These are phyloP conservation scores for Eulemur rubriventer DNA, from an alignment of 2,797 vertebrate species.

Conservation along the genomic window DNA sequence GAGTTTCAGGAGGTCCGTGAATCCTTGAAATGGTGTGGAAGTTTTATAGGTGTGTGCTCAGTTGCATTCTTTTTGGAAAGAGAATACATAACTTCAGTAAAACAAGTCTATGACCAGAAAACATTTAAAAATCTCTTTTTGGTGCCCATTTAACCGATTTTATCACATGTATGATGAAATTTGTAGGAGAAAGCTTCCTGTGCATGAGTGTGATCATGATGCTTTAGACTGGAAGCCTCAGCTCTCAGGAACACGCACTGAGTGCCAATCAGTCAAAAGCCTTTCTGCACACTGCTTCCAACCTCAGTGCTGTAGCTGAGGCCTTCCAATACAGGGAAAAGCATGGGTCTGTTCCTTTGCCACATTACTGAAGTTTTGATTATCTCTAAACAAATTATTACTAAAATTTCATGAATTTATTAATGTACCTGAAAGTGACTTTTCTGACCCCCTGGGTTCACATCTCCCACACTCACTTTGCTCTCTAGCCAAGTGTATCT, in stretches of 20 bases:
- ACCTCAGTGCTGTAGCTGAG: neutral
- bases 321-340: neutral
- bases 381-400: neutral
- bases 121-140: neutral
- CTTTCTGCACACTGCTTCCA: neutral
- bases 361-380: neutral
- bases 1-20: neutral
- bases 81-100: neutral
- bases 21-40: neutral
- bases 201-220: neutral
- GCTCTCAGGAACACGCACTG: neutral
- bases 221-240: neutral
- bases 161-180: neutral
- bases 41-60: neutral
- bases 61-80: neutral
- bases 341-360: neutral
- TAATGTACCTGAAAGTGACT: neutral
- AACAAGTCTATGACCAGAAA: neutral
- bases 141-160: neutral
- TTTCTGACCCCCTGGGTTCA: neutral
- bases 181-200: neutral
- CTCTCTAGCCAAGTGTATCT: neutral
- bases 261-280: neutral
- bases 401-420: neutral
- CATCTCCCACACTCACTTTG: neutral